Conservation (phyloP, 2,797 vertebrate species). For the Triplophysa yarkandensis region DNA sequence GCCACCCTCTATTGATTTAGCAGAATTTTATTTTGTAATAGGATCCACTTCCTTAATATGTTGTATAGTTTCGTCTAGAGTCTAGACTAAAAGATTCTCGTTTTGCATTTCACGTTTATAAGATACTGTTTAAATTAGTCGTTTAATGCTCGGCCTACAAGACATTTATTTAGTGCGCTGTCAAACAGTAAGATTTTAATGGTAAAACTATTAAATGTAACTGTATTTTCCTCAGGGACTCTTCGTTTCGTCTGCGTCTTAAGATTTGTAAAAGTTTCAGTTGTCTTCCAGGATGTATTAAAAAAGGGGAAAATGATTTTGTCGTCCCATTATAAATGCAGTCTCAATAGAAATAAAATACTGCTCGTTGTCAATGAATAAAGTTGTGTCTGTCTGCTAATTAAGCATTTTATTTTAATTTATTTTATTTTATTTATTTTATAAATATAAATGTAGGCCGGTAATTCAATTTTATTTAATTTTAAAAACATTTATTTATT, state of each 20-base stretch:
- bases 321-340: background rate
- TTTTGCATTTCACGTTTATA: background rate
- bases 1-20: background rate
- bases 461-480: too few relatives aligned
- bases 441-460: too few relatives aligned
- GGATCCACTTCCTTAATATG: background rate
- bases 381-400: background rate
- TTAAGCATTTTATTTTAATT: too few relatives aligned
- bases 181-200: slow-evolving; percentile 1
- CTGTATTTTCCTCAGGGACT: slow-evolving; percentile 37
- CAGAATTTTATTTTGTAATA: too few relatives aligned
- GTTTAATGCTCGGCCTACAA: background rate
- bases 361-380: background rate
- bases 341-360: background rate
- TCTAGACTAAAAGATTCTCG: slow-evolving; percentile 27
- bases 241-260: background rate
- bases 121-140: slow-evolving; percentile 7
- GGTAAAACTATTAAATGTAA: background rate
- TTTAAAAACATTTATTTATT: too few relatives aligned
- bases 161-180: background rate
- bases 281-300: slow-evolving; percentile 2
- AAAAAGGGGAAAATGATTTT: background rate
- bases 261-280: background rate
- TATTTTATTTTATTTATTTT: too few relatives aligned
- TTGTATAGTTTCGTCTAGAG: slow-evolving; percentile 10